phyloP scores from a whole-genome alignment of 2,888 invertebrate species.

The Thera obeliscata region DNA sequence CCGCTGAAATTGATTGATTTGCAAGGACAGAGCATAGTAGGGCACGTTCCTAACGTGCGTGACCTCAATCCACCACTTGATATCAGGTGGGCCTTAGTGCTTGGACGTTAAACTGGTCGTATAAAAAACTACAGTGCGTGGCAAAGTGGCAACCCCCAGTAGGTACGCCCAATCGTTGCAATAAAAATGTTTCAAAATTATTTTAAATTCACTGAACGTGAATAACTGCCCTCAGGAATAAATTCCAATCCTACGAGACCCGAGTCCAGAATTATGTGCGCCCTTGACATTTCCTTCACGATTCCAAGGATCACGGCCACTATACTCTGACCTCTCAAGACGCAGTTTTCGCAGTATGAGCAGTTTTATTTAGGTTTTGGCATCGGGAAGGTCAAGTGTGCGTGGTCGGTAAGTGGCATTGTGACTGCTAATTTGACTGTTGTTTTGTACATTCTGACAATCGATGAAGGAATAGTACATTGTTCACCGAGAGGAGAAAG shows the following conservation, averaged over 20 bases:
- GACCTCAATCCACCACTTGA: too few relatives aligned
- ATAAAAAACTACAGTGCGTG: too few relatives aligned
- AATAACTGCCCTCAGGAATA: constrained; percentile 4
- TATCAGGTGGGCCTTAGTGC: too few relatives aligned
- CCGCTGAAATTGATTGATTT: too few relatives aligned
- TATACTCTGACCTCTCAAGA: constrained; percentile 30
- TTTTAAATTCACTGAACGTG: not conserved
- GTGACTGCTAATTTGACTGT: constrained; percentile 53
- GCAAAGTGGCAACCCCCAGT: too few relatives aligned
- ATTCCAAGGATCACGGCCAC: constrained; percentile 44
- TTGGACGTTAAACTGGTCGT: too few relatives aligned
- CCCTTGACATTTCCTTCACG: constrained; percentile 29
- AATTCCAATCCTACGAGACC: constrained; percentile 7
- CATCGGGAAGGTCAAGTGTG: constrained; percentile 43
- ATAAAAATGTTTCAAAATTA: too few relatives aligned
- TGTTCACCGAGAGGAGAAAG: too few relatives aligned
- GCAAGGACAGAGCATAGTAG: too few relatives aligned
- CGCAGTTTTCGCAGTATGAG: constrained; percentile 35
- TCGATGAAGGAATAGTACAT: not conserved
- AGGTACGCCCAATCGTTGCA: too few relatives aligned
- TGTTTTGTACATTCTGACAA: not conserved
- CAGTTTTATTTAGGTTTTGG: constrained; percentile 41
- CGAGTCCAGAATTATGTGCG: constrained; percentile 10
- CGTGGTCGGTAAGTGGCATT: constrained; percentile 54
- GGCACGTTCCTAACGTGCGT: too few relatives aligned